Base-by-base conservation (phyloP, 2,797 vertebrate species). In the Tolypeutes matacus region DNA sequence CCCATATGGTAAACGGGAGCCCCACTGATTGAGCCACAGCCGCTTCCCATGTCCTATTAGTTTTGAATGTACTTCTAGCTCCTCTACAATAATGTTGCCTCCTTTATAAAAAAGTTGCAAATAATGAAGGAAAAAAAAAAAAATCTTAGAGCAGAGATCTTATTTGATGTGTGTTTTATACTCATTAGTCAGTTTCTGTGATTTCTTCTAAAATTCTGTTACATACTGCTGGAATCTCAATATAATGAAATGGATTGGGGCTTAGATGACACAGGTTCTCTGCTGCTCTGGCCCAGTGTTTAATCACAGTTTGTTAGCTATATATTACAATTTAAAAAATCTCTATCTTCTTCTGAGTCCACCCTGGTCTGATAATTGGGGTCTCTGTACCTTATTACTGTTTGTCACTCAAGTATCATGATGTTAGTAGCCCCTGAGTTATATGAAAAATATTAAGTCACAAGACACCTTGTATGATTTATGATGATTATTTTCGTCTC, bases 401-500 rank as follows among this genome's bases (percentile, higher is more conserved):
- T 53, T 31, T 39, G 70, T 76, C 17, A 20, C 64, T 96, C 83
- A 96, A n/a, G 20, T 85, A 89, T 46, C 86, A 86, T 27, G 15
- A 89, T 78, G 62, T 46, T 49, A 88, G 49, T 53, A 94, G 27
- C 21, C 58, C 89, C 46, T 91, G 77, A 91, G 27, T 83, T 94
- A 75, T 91, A 92, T 69, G 73, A 56, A 58, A 94, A 95, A 97
- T 64, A 85, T 89, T 72, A 96, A 42, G 18, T 97, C 76, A 97
- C 93, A 89, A 88, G 88, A 96, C 39, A 95, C 94, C 42, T 39
- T 72, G 23, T 70, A 58, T 97, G 86, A 97, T 97, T 95, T 97
- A 97, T 96, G 92, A 49, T 72, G n/a, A 97, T 96, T 95, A 9
- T 89, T 73, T 49, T 95, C 86, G 96, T 95, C 82, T 96, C 88